These are phyloP conservation scores for Torymus tubicola DNA, from an alignment of 2,888 invertebrate genomes.

Conservation along the genomic window DNA sequence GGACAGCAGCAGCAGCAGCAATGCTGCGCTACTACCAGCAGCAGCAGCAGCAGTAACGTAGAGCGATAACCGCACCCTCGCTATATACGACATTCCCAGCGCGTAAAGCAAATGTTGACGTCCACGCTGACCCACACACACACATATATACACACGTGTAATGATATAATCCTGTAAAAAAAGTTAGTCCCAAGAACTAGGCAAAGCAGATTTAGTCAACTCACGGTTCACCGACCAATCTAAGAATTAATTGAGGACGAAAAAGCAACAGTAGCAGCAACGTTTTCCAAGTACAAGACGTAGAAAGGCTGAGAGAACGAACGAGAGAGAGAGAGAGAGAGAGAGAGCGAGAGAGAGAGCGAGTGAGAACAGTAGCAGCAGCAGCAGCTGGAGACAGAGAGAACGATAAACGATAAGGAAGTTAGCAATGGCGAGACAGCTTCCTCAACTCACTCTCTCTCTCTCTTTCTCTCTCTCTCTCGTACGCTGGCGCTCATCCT, in stretches of 20 bases:
- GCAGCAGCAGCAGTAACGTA: too few relatives aligned
- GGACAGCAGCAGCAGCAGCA: too few relatives aligned
- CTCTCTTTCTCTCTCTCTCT: not conserved
- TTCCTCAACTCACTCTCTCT: slow-evolving; percentile 9
- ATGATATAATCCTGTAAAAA: slow-evolving; percentile 6
- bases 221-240: not conserved
- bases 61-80: too few relatives aligned
- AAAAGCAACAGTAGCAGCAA: not conserved
- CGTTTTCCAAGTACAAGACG: too few relatives aligned
- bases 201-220: slow-evolving; percentile 12
- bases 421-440: slow-evolving; percentile 42
- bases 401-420: slow-evolving; percentile 29
- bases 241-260: slow-evolving; percentile 25
- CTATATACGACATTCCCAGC: too few relatives aligned
- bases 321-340: not conserved
- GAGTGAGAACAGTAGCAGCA: not conserved
- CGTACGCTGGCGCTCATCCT: not conserved
- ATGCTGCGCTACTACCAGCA: too few relatives aligned
- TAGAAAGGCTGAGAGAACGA: not conserved
- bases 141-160: too few relatives aligned
- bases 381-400: not conserved
- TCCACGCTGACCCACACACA: too few relatives aligned
- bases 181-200: not conserved
- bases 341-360: not conserved
- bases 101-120: too few relatives aligned